Evolutionary conservation across 2,888 invertebrate genomes (phyloP).

Genomic region (Tinea semifulvella): DNA sequence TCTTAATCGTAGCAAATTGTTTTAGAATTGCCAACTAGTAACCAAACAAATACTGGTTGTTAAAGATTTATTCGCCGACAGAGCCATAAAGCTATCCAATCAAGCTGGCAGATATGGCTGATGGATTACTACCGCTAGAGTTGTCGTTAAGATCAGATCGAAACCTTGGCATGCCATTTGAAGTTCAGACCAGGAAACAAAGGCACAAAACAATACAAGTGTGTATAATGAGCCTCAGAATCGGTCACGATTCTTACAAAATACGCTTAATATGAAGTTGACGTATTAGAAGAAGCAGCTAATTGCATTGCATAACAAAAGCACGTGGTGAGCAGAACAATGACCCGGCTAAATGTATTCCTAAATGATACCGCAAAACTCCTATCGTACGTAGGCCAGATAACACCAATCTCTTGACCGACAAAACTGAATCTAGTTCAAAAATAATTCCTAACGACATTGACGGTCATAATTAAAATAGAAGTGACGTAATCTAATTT

Average conservation of each 20-base stretch:
- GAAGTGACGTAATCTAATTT: conserved; percentile 8
- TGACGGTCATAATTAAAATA: conserved; percentile 4
- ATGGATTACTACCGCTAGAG: conserved; percentile 9
- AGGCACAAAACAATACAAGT: conserved; percentile 2
- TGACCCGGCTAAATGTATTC: conserved; percentile 31
- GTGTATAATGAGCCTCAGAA: too few relatives aligned
- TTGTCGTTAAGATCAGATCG: conserved; percentile 6
- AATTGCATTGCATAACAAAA: conserved; percentile 36
- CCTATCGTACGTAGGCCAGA: conserved; percentile 39
- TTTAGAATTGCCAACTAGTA: neutral
- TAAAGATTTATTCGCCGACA: conserved; percentile 33
- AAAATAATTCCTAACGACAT: conserved; percentile 8
- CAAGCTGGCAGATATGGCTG: conserved; percentile 30
- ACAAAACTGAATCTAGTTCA: neutral
- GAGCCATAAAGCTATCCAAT: conserved; percentile 40
- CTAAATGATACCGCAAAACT: conserved; percentile 4
- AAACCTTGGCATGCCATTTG: neutral
- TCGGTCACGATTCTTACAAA: too few relatives aligned
- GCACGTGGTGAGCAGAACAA: conserved; percentile 48
- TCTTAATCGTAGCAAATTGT: conserved; percentile 8
- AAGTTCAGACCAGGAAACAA: conserved; percentile 4
- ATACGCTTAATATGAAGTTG: too few relatives aligned
- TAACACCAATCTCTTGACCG: conserved; percentile 26
- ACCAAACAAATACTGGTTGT: conserved; percentile 34
- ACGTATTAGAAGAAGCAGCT: neutral